Percentiles rank a stretch among this genome's conserved stretches.
Evolutionary conservation across 2,113 vertebrate genomes (phyloP).

Genomic region (Eudyptes chrysolophus): DNA sequence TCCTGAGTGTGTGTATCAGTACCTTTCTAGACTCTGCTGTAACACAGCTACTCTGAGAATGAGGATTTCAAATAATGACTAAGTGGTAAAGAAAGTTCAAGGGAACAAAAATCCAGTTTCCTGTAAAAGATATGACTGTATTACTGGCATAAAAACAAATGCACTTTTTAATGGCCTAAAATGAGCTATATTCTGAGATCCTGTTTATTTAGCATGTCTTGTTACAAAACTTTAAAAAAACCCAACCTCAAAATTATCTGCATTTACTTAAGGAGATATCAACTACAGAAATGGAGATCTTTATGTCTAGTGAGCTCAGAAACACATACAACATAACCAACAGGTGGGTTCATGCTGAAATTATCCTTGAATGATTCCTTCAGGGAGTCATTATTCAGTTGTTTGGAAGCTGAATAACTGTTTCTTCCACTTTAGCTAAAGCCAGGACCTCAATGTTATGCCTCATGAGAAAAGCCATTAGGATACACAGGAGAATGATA

Average conservation of each 20-base stretch:
- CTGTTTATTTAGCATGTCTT: not conserved
- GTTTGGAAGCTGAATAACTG: not conserved
- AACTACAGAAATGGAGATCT: not conserved
- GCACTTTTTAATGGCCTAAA: not conserved
- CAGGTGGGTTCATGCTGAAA: not conserved
- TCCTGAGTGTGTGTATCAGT: not conserved
- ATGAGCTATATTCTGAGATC: not conserved
- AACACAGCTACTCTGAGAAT: not conserved
- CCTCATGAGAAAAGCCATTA: not conserved
- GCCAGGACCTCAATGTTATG: not conserved
- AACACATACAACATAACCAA: not conserved
- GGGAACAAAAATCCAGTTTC: not conserved
- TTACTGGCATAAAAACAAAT: not conserved
- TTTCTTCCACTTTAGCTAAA: not conserved
- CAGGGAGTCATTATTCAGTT: not conserved
- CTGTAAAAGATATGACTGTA: not conserved
- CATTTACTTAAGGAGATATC: not conserved
- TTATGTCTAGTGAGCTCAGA: not conserved
- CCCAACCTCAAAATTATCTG: not conserved
- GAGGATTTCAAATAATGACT: not conserved
- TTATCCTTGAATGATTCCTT: not conserved
- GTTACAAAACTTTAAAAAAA: not conserved
- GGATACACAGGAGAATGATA: not conserved
- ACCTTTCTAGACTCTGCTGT: not conserved
- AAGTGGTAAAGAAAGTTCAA: not conserved